phyloP scores from a whole-genome alignment of 1,140 invertebrate species.

The Drosophila malerkotliana region DNA sequence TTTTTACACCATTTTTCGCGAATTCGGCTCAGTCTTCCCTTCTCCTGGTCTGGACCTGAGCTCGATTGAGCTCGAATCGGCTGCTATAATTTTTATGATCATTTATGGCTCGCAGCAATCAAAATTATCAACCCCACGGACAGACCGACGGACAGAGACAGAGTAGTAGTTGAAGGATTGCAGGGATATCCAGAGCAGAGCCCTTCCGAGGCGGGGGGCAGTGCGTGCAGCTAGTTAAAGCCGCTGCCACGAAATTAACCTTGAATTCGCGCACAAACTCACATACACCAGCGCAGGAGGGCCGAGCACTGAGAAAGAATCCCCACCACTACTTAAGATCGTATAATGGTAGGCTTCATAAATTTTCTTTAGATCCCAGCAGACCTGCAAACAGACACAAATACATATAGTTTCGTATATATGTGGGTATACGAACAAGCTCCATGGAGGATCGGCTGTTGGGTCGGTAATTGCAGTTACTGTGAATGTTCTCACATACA shows the following conservation, averaged over 20 bases:
- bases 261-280: conserved; percentile 71
- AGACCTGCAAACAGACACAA: conserved; percentile 18
- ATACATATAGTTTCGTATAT: neutral
- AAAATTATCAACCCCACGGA: conserved; percentile 67
- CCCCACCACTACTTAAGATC: conserved; percentile 67
- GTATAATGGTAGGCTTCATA: conserved; percentile 81
- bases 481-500: conserved; percentile 81
- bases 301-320: conserved; percentile 13
- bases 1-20: conserved; percentile 25
- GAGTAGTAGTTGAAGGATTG: conserved; percentile 38
- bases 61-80: conserved; percentile 53
- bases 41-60: conserved; percentile 20
- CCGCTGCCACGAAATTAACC: conserved; percentile 70
- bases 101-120: conserved; percentile 80
- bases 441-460: conserved; percentile 29
- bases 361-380: conserved; percentile 75
- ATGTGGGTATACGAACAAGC: conserved; percentile 10
- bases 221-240: conserved; percentile 80
- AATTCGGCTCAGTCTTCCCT: conserved; percentile 7
- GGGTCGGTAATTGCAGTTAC: conserved; percentile 76
- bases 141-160: conserved; percentile 28
- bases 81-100: conserved; percentile 82
- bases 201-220: neutral
- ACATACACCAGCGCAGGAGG: conserved; percentile 3
- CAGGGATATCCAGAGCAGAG: conserved; percentile 21